Evolutionary conservation across 2,888 invertebrate species (phyloP), one percentile per base, ranked within the genome.

Genomic region (Magallana nippona): DNA sequence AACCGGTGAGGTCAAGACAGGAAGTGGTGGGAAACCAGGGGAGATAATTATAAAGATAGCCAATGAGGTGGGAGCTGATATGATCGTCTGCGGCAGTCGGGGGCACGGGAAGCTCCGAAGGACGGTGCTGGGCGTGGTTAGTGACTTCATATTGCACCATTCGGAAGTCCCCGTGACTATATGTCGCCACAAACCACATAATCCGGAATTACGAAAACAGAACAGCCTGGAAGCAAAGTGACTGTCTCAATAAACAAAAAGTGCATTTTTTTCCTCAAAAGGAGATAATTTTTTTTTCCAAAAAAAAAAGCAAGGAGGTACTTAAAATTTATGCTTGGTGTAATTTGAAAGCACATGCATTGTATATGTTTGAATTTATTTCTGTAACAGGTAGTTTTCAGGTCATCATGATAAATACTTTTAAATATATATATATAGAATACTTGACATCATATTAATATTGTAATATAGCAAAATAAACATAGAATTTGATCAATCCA

Each of bases 71-170:
- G 62, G 79, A 5, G 88, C 87, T 13, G 78, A 81, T 27, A 15
- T 89, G 15, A 90, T 90, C 11, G 88, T 90, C 13, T 89, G 89
- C 15, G 90, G 90, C 13, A 89, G 89, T 19, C 81, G 90, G 17
- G 90, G 90, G 8, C 84, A 88, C 87, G 90, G 90, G 13, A 86
- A 84, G 60, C 79, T 90, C 44, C 81, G 90, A n/a, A 88, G 90
- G 63, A 89, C 90, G 15, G 86, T 90, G 60, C 79, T 89, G 1
- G 90, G 90, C 82, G 89, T 89, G 81, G 87, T 90, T 82, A 89
- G 89, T 80, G 90, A 90, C 84, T 90, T 89, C 84, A 84, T 90
- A 77, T 86, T 90, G 17, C 90, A 90, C 84, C 90, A 90, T 82
- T 86, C 90, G 57, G 88, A 87, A 56, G 88, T 89, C 11, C 90